Evolutionary conservation across 2,888 invertebrate species (phyloP), one percentile per base, ranked within the genome.

Genomic region (Horisme vitalbata): DNA sequence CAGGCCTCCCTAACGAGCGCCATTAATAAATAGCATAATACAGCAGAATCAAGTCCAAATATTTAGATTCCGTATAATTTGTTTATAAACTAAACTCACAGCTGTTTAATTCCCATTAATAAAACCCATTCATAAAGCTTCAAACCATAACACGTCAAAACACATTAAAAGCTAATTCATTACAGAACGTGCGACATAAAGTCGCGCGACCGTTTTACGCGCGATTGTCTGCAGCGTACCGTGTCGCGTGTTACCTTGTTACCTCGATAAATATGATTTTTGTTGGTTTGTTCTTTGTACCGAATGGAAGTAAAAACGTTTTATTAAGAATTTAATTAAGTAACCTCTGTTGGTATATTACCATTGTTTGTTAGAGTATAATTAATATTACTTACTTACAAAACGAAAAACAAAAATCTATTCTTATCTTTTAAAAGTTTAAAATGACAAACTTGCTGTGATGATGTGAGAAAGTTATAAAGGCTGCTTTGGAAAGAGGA

Each of bases 201-300:
- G 60, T 66, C 63, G 58, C 59, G 61, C 63, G 55, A 58, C 61
- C 63, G 66, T 62, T 71, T 72, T 71, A 74, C 69, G 64, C 58
- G 55, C 74, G 63, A 80, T 80, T 80, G 78, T 81, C 31, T 47
- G 30, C 47, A 35, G 26, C 21, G 63, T 55, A 46, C 50, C 52
- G 51, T 55, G 37, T 46, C 57, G 46, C 45, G 45, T n/a, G n/a
- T n/a, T n/a, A n/a, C n/a, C n/a, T n/a, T 43, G 50, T 24, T 47
- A 41, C 28, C 33, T 36, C 52, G 63, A 49, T 50, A 47, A 63
- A 49, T 45, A 52, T 65, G 60, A 36, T 39, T 44, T 35, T 44
- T 26, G 6, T 23, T 44, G 23, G 12, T 39, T 33, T 32, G 5
- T 23, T 47, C 45, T 47, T 35, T 37, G 48, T 45, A 56, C 54